Evolutionary conservation across 92 coral and sea anemone genomes (phyloP).

Genomic region (Bergia sp.): DNA sequence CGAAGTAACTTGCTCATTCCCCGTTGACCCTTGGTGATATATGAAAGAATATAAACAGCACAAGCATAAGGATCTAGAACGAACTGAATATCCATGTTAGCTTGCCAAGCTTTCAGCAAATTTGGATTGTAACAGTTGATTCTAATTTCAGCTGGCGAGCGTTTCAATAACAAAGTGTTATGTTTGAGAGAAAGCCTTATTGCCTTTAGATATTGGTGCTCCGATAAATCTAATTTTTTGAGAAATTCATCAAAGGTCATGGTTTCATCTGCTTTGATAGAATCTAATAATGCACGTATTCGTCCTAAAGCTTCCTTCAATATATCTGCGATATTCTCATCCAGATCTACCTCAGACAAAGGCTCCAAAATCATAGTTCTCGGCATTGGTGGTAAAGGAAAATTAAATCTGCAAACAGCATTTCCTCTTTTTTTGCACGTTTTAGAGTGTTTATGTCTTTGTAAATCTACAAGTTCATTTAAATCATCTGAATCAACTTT

Average conservation of each 20-base stretch:
- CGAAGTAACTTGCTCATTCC: slow-evolving; percentile 66
- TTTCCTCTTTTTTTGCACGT: slow-evolving; percentile 42
- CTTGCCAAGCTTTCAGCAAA: no score
- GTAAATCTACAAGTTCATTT: slow-evolving; percentile 45
- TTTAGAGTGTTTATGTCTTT: slow-evolving; percentile 52
- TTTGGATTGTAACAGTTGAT: no score
- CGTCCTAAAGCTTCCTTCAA: slow-evolving; percentile 26
- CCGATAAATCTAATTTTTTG: slow-evolving; percentile 36
- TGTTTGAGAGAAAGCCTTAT: slow-evolving; percentile 38
- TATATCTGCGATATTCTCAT: slow-evolving; percentile 33
- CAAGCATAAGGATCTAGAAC: slow-evolving; percentile 65
- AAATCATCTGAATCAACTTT: slow-evolving; percentile 27
- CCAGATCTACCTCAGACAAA: slow-evolving; percentile 23
- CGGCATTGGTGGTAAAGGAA: slow-evolving; percentile 47
- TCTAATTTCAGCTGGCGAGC: not conserved
- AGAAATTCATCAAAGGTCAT: slow-evolving; percentile 46
- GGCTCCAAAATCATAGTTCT: slow-evolving; percentile 42
- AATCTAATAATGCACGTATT: slow-evolving; percentile 29
- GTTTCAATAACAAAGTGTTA: slow-evolving; percentile 37
- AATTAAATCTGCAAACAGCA: slow-evolving; percentile 24
- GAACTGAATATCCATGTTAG: slow-evolving; percentile 40
- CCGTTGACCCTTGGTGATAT: slow-evolving; percentile 65
- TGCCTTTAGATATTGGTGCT: slow-evolving; percentile 43
- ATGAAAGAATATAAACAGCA: slow-evolving; percentile 64
- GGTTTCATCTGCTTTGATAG: slow-evolving; percentile 34